These are phyloP conservation scores for Orycteropus afer DNA, from an alignment of 2,113 vertebrate genomes.

Conservation along the genomic window DNA sequence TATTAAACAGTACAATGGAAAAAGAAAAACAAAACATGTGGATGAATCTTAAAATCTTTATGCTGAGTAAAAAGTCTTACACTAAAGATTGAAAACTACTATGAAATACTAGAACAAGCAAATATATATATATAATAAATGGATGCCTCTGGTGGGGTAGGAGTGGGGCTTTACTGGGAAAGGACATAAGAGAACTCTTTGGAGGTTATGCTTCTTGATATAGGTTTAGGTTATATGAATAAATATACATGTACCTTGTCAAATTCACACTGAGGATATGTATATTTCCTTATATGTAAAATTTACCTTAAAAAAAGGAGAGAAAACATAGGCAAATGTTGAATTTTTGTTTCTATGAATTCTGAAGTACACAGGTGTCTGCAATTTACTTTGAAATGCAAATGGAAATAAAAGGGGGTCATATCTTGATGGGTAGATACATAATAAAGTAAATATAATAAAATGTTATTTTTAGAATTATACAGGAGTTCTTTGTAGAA, in stretches of 20 bases:
- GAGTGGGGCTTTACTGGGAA: background rate
- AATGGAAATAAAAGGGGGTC: rapidly evolving
- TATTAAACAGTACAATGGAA: background rate
- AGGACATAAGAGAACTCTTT: background rate
- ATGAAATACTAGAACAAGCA: background rate
- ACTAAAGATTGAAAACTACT: background rate
- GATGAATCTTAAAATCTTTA: background rate
- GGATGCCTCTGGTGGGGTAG: background rate
- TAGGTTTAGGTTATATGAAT: background rate
- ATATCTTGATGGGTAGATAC: background rate
- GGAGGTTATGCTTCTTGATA: background rate
- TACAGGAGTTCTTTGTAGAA: background rate
- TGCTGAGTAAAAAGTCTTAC: background rate
- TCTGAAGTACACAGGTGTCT: background rate
- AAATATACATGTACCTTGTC: background rate
- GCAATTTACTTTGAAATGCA: background rate
- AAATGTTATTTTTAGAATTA: background rate
- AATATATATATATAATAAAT: background rate
- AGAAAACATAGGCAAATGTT: background rate
- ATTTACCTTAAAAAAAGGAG: background rate
- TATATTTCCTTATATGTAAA: background rate
- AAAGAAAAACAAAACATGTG: background rate
- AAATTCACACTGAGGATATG: background rate
- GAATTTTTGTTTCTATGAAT: background rate
- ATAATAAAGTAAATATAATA: too few species aligned